Conservation (phyloP, 2,113 vertebrate species). For the Talpa occidentalis region DNA sequence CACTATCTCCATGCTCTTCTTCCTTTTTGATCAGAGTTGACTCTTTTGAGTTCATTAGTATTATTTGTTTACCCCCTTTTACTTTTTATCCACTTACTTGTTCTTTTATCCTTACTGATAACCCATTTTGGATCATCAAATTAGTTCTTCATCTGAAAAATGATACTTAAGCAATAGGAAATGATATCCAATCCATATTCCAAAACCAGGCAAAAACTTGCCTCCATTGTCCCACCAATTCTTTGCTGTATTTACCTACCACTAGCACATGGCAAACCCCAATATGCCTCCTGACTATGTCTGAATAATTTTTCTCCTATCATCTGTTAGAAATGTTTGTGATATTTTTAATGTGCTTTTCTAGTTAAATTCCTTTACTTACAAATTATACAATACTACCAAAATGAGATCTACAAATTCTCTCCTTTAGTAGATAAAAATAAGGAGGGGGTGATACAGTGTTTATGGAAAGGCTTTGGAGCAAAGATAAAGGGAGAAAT, state of each 20-base stretch:
- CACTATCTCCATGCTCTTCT: too few species aligned
- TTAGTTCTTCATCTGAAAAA: background rate
- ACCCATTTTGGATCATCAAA: background rate
- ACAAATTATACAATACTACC: background rate
- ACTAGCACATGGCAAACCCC: background rate
- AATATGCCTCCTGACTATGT: background rate
- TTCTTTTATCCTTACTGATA: background rate
- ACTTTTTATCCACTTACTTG: background rate
- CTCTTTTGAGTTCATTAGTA: background rate
- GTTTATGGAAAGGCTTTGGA: background rate
- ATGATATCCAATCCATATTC: background rate
- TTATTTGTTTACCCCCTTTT: background rate
- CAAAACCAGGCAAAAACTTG: background rate
- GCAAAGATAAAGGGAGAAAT: background rate
- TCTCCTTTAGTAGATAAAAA: background rate
- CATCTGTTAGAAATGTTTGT: background rate
- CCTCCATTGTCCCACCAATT: background rate
- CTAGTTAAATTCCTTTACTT: background rate
- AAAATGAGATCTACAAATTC: background rate
- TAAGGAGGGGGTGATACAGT: background rate
- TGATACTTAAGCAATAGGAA: background rate
- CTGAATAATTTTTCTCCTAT: background rate
- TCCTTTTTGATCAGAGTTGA: background rate
- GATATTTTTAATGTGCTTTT: background rate
- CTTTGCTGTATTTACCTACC: background rate